A percentile compares a stretch with the other conserved stretches of the same genome.
Conservation (phyloP, 2,113 vertebrate species). For the Geothlypis trichas region DNA sequence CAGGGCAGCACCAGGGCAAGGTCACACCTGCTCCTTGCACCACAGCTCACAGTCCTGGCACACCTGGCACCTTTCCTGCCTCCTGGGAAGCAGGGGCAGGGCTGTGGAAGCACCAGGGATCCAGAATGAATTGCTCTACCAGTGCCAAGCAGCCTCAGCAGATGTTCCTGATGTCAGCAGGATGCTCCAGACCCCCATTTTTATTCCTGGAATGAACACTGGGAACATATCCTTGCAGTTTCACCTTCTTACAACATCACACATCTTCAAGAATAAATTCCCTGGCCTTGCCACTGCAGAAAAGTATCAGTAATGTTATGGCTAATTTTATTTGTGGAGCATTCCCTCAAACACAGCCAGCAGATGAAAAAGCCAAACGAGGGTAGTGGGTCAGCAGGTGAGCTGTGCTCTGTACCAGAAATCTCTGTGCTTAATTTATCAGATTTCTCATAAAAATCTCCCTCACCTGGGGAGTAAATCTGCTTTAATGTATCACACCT, state of each 20-base stretch:
- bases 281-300: neutral
- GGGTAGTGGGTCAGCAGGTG: slow-evolving; percentile 21
- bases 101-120: neutral
- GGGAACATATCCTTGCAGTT: neutral
- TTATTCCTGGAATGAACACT: neutral
- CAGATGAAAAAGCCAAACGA: neutral
- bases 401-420: neutral
- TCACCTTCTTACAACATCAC: neutral
- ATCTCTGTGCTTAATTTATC: slow-evolving; percentile 32
- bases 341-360: neutral
- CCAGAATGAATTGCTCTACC: neutral
- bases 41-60: neutral
- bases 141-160: neutral
- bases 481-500: slow-evolving; percentile 50
- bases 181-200: neutral
- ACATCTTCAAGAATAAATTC: neutral
- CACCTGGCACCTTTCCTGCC: neutral
- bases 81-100: neutral
- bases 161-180: neutral
- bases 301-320: accelerated
- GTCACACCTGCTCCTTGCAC: neutral
- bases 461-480: slow-evolving; percentile 52
- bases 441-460: slow-evolving; percentile 27
- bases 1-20: neutral
- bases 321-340: neutral